A percentile compares a stretch with the other conserved stretches of the same genome.
phyloP scores from a whole-genome alignment of 2,888 invertebrate species.

The Drosophila colorata region DNA sequence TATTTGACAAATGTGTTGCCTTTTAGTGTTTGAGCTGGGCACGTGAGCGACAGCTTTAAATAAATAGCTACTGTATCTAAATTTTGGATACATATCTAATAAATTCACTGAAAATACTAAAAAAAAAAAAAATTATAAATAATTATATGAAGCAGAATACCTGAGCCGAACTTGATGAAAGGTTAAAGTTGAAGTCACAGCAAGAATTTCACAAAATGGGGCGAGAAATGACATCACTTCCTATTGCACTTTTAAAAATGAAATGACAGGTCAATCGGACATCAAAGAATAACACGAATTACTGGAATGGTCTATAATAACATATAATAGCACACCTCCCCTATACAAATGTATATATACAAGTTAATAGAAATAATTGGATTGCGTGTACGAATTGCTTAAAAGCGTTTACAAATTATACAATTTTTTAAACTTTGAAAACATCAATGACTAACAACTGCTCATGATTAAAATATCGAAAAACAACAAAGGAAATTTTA shows the following conservation, averaged over 20 bases:
- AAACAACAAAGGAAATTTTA: no score
- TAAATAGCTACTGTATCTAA: background rate
- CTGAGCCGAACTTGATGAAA: background rate
- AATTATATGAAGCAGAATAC: slow-evolving; percentile 4
- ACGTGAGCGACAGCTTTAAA: slow-evolving; percentile 11
- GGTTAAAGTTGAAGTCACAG: background rate
- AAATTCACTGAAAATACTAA: background rate
- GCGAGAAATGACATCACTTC: background rate
- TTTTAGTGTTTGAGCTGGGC: slow-evolving; percentile 36
- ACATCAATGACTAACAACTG: no score
- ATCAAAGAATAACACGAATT: no score
- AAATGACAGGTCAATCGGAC: background rate
- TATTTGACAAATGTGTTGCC: slow-evolving; percentile 64
- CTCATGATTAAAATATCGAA: no score
- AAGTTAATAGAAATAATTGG: no score
- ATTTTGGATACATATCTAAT: background rate
- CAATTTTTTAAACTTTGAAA: no score
- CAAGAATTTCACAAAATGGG: background rate
- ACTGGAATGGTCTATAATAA: no score
- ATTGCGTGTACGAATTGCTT: no score
- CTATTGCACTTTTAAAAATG: background rate
- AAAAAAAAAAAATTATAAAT: background rate
- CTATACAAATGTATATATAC: no score
- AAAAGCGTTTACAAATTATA: no score
- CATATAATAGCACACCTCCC: no score